These are phyloP conservation scores for Agriopis marginaria DNA, from an alignment of 2,888 invertebrate species.

Conservation along the genomic window DNA sequence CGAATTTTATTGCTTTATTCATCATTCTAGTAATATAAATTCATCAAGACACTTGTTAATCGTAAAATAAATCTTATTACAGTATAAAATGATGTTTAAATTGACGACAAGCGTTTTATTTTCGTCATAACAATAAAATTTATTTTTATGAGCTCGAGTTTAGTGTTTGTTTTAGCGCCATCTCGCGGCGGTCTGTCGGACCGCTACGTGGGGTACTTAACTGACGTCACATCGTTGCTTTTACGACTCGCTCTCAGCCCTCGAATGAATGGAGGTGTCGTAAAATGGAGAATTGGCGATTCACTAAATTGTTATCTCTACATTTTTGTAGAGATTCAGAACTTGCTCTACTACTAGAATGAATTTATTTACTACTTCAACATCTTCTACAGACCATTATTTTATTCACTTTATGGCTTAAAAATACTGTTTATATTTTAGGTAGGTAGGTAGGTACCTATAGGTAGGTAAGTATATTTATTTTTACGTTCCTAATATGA, in stretches of 20 bases:
- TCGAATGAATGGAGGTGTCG: conserved; percentile 73
- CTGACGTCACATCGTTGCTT: conserved; percentile 70
- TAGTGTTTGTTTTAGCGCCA: conserved; percentile 73
- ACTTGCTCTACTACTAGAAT: conserved; percentile 29
- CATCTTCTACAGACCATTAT: not conserved
- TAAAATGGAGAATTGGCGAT: conserved; percentile 71
- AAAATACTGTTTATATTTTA: no score
- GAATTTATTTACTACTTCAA: conserved; percentile 22
- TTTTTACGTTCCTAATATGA: not conserved
- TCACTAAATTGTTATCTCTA: conserved; percentile 51
- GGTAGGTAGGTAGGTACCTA: not conserved
- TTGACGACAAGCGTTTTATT: conserved; percentile 87
- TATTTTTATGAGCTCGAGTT: conserved; percentile 79
- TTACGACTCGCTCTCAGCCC: conserved; percentile 71
- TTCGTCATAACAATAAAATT: conserved; percentile 87
- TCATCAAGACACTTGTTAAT: conserved; percentile 86
- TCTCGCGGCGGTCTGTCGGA: conserved; percentile 65
- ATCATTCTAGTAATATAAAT: conserved; percentile 82
- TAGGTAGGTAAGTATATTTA: not conserved
- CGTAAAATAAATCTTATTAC: conserved; percentile 86
- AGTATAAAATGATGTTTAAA: conserved; percentile 85
- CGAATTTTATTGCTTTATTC: conserved; percentile 83
- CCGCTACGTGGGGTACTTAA: conserved; percentile 59
- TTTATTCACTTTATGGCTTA: not conserved
- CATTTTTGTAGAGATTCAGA: conserved; percentile 45